These are phyloP conservation scores for Liodrosophila aerea DNA, from an alignment of 2,888 invertebrate species.

Conservation along the genomic window DNA sequence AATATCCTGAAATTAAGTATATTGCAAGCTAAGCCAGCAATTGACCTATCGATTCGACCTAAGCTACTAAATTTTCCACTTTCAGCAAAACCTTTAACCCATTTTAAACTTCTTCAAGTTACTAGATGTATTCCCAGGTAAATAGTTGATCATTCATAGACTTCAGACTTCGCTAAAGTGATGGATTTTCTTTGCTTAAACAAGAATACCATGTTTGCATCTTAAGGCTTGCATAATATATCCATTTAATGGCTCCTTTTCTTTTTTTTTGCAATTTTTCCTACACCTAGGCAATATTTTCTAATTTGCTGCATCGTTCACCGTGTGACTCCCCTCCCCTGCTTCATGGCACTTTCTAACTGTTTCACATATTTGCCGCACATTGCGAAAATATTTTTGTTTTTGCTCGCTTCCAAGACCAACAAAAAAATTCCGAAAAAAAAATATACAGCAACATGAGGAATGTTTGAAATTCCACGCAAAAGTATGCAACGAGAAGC, in stretches of 20 bases:
- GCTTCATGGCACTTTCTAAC: not conserved
- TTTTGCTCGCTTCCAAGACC: slow-evolving; percentile 31
- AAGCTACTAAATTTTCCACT: too few species aligned
- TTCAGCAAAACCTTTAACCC: too few species aligned
- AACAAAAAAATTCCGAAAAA: slow-evolving; percentile 23
- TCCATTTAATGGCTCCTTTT: slow-evolving; percentile 29
- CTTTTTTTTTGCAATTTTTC: slow-evolving; percentile 22
- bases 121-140: too few species aligned
- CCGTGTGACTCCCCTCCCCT: not conserved
- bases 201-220: slow-evolving; percentile 4
- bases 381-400: slow-evolving; percentile 67
- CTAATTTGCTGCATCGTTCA: slow-evolving; percentile 51
- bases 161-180: too few species aligned
- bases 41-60: too few species aligned
- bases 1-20: too few species aligned
- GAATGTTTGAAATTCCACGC: slow-evolving; percentile 68
- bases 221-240: slow-evolving; percentile 29
- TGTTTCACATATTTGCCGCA: slow-evolving; percentile 47
- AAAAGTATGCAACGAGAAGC: slow-evolving; percentile 65
- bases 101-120: too few species aligned
- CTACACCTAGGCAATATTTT: slow-evolving; percentile 44
- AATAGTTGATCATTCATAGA: too few species aligned
- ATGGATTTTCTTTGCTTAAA: not conserved
- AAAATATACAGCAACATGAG: slow-evolving; percentile 45
- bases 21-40: too few species aligned